A percentile compares a stretch with the other conserved stretches of the same genome.
phyloP scores from a whole-genome alignment of 2,797 vertebrate species.

The Poeciliopsis paucimaculata region DNA sequence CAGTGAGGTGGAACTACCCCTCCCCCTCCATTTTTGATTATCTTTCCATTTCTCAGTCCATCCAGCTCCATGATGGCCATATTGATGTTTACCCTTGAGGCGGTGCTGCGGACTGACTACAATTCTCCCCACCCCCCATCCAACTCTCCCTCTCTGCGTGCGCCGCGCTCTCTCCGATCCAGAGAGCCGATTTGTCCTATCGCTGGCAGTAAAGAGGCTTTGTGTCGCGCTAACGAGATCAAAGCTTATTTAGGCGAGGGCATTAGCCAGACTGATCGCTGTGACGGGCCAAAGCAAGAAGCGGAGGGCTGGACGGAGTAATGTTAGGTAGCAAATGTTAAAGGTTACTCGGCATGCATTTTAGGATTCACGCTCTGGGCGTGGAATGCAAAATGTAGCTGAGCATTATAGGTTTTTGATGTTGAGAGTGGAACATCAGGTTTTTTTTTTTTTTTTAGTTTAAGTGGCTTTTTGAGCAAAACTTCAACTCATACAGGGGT shows the following conservation, averaged over 20 bases:
- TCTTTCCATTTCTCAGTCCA: constrained; percentile 21
- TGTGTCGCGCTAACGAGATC: constrained; percentile 79
- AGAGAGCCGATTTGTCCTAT: constrained; percentile 78
- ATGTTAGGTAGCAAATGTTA: neutral
- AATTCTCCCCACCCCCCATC: constrained; percentile 6
- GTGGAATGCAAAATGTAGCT: neutral
- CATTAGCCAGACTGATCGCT: constrained; percentile 76
- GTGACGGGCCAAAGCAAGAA: constrained; percentile 50
- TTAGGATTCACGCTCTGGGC: neutral
- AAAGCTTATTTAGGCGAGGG: constrained; percentile 80
- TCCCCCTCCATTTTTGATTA: constrained; percentile 36
- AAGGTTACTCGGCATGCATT: neutral
- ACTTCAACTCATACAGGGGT: neutral
- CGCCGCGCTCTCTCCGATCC: constrained; percentile 22
- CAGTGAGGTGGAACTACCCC: constrained; percentile 26
- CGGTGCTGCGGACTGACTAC: constrained; percentile 42
- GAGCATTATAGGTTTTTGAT: neutral
- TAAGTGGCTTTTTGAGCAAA: neutral
- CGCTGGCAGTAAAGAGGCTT: constrained; percentile 83
- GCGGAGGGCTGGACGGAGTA: constrained; percentile 14
- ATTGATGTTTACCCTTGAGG: constrained; percentile 47
- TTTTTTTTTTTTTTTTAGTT: neutral
- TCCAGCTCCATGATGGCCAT: constrained; percentile 24
- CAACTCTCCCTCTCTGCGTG: constrained; percentile 25
- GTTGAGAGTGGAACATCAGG: neutral